Evolutionary conservation across 1,140 invertebrate species (phyloP), one percentile per base, ranked within the genome.

Genomic region (Leptinotarsa defecta): DNA sequence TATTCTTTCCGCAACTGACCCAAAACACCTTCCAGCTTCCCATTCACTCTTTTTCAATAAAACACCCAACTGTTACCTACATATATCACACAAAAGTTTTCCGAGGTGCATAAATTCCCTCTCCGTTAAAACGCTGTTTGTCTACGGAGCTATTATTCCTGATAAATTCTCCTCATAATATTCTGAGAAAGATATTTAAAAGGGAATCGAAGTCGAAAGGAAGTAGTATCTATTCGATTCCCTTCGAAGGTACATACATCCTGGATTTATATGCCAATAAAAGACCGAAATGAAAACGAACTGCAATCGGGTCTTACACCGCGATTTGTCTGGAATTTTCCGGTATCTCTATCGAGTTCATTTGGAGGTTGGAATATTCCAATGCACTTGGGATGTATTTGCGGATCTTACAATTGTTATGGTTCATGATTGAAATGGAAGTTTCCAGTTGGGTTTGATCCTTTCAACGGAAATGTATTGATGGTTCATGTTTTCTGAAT

Each of bases 101-200:
- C 52, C 52, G 52, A 13, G 2, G 52, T 57, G n/a, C 52, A 57
- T 57, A 57, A 57, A 57, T 57, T 57, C 52, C 8, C 15, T 57
- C 15, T 57, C 52, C n/a, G 52, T 57, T 57, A 15, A 19, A 57
- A 57, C 52, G n/a, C n/a, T 57, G 52, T 57, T 57, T 57, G 52
- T 57, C 52, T 57, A 57, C 52, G 15, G n/a, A 19, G n/a, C 52
- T 57, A 57, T 57, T 57, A 57, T 57, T 57, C 13, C 52, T 57
- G 52, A 57, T 57, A 57, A 57, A 57, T 57, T 57, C 52, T 19
- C 52, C 52, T 57, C 52, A 57, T 57, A 57, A 57, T 57, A 57
- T 57, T 57, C 52, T 19, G 52, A 19, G 52, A 11, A 57, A 57
- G 52, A 57, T 57, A 57, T 57, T 57, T 57, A 57, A 57, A 57